Evolutionary conservation across 2,113 vertebrate genomes (phyloP).

Genomic region (Elachura formosa): DNA sequence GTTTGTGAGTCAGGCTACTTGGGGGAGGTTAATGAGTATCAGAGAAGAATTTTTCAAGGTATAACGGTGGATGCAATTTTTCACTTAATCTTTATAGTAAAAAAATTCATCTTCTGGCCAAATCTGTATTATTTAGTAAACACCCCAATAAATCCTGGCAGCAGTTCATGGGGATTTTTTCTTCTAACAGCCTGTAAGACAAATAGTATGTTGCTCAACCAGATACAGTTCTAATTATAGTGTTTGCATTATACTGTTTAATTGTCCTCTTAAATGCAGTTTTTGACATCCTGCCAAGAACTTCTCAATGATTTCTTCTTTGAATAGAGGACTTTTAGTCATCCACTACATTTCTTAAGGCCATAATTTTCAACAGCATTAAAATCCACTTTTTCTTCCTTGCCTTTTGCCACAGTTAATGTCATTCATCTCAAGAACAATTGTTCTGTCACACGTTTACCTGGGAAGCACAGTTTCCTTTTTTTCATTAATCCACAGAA

Average conservation of each 20-base stretch:
- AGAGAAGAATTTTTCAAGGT: conserved; percentile 3
- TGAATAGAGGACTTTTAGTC: conserved; percentile 66
- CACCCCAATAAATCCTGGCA: conserved; percentile 46
- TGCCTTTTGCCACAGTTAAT: conserved; percentile 31
- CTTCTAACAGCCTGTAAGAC: conserved; percentile 54
- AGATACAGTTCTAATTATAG: conserved; percentile 78
- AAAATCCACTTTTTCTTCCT: conserved; percentile 52
- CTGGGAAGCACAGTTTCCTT: background rate
- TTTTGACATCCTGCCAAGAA: conserved; percentile 71
- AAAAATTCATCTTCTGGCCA: conserved; percentile 33
- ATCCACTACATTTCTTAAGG: conserved; percentile 60
- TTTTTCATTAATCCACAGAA: background rate
- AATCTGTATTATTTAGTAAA: conserved; percentile 41
- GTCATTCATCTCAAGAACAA: conserved; percentile 41
- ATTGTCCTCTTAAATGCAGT: conserved; percentile 75
- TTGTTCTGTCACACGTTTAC: conserved; percentile 41
- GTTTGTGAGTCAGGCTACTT: background rate
- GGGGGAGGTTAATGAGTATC: background rate
- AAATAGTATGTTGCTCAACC: conserved; percentile 62
- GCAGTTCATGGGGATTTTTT: conserved; percentile 47
- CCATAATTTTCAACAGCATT: conserved; percentile 61
- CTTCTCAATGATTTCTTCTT: conserved; percentile 71
- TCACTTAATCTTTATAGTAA: conserved; percentile 30
- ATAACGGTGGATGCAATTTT: conserved; percentile 11
- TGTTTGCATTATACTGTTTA: conserved; percentile 70